Base-by-base conservation (phyloP, 2,797 vertebrate species). In the Spizella passerina region DNA sequence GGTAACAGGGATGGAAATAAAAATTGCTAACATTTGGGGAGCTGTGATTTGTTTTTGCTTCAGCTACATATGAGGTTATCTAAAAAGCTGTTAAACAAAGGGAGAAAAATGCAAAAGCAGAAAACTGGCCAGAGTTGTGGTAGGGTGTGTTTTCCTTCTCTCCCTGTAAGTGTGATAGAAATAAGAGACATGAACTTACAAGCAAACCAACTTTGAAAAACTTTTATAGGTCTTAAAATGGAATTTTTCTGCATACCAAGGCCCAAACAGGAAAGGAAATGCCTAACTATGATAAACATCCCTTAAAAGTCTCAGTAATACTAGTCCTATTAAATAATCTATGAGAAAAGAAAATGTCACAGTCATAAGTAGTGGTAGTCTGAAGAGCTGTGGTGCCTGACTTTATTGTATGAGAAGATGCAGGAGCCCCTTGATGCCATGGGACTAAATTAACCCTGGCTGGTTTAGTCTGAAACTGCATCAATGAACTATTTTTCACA, bases 341-440 rank as follows among this genome's bases (percentile, higher is more conserved):
- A 5, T 4, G 23, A 30, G 0, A 41, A 22, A 78, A 64, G n/a
- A 53, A 69, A 77, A 43, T 7, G 4, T 24, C 14, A 19, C 29
- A 32, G 21, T 10, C 0, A 0, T 3, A 49, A 26, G 18, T 26
- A 47, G 18, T 14, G 27, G n/a, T 1, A 32, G 24, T 9, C 27
- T 56, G 15, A 64, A 57, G 53, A 56, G 46, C 20, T 44, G 7
- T 1, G 1, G 21, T 14, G 29, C 9, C 16, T 36, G 30, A 21
- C 22, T 32, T 44, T 1, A 22, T 4, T 18, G 8, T 4, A 8
- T 4, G 32, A 56, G 53, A 26, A 70, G 38, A 38, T 64, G 78
- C 61, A 71, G 24, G 41, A 61, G 63, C 22, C 34, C 12, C 55
- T 57, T 38, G 46, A 14, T 86, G 49, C 23, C 19, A 10, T n/a